phyloP scores from a whole-genome alignment of 2,888 invertebrate genomes.

The Hesperia comma region DNA sequence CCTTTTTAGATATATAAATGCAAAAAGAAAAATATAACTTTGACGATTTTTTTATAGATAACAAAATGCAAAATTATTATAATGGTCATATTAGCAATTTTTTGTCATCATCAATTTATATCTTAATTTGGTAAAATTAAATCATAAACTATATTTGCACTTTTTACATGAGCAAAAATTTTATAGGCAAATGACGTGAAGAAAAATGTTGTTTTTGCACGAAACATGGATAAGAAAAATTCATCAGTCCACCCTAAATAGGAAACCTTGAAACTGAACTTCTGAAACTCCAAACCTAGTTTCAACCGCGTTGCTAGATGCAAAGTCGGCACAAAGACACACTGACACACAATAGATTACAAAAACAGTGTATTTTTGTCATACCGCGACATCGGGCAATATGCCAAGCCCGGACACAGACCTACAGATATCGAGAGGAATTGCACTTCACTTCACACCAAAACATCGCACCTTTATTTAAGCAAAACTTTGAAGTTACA shows the following conservation, averaged over 20 bases:
- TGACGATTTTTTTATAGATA: too few species aligned
- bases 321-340: constrained; percentile 40
- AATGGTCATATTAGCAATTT: too few species aligned
- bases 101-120: too few species aligned
- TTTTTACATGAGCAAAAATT: too few species aligned
- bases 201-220: too few species aligned
- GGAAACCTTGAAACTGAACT: neutral
- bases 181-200: too few species aligned
- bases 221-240: neutral
- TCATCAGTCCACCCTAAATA: neutral
- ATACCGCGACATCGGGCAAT: constrained; percentile 42
- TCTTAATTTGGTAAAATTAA: too few species aligned
- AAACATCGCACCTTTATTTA: neutral
- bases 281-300: neutral
- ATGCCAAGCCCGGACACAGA: constrained; percentile 42
- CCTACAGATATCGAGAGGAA: constrained; percentile 41
- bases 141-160: too few species aligned
- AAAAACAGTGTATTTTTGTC: constrained; percentile 38
- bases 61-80: too few species aligned
- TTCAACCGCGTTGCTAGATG: neutral
- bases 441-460: constrained; percentile 27
- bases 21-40: too few species aligned
- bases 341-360: constrained; percentile 43
- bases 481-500: too few species aligned
- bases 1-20: too few species aligned